phyloP scores from a whole-genome alignment of 2,113 vertebrate genomes.

The Columba janthina region DNA sequence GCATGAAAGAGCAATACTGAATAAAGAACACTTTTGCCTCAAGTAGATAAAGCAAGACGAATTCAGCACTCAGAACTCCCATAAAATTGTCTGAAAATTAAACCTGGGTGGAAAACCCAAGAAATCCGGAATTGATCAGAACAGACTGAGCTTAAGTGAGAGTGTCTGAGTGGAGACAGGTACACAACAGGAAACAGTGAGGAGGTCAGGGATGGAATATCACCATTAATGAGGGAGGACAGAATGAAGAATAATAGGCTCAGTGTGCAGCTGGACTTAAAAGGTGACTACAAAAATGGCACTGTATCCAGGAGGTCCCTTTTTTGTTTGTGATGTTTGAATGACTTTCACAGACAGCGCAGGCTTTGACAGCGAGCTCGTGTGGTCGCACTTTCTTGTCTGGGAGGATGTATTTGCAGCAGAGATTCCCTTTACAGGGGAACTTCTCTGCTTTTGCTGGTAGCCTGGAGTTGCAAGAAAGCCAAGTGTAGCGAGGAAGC shows the following conservation, averaged over 20 bases:
- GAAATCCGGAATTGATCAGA: neutral
- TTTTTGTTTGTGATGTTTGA: neutral
- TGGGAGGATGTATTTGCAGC: neutral
- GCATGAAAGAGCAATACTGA: neutral
- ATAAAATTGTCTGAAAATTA: neutral
- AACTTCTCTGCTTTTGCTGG: neutral
- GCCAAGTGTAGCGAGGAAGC: neutral
- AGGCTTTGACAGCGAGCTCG: neutral
- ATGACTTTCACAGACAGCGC: neutral
- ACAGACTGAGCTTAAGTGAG: neutral
- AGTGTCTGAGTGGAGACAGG: neutral
- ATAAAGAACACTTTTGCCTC: neutral
- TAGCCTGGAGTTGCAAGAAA: neutral
- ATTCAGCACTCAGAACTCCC: neutral
- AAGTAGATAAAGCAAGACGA: neutral
- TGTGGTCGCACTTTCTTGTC: neutral
- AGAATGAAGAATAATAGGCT: neutral
- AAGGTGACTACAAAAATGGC: neutral
- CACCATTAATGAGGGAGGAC: neutral
- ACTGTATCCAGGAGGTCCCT: neutral
- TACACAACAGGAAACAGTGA: neutral
- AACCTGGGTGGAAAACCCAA: neutral
- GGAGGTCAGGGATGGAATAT: neutral
- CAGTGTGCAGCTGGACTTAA: neutral
- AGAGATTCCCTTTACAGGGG: neutral